Conservation (phyloP, 1,140 invertebrate species). For the Ephestia elutella region DNA sequence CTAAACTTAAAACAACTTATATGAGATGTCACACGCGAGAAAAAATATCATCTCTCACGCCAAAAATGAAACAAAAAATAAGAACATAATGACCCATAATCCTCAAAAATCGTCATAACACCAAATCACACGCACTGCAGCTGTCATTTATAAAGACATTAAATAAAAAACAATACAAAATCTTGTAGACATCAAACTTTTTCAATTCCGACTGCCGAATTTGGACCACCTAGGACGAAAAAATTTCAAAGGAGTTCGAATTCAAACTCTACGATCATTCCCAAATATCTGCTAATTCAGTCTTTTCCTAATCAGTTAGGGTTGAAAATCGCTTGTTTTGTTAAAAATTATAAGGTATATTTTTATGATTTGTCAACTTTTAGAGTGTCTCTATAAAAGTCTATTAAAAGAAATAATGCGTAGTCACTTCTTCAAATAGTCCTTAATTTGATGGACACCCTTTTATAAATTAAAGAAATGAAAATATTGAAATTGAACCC, state of each 20-base stretch:
- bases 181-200: neutral
- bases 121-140: neutral
- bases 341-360: neutral
- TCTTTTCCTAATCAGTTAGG: neutral
- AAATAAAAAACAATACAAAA: neutral
- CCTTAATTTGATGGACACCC: conserved; percentile 38
- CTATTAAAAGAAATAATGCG: conserved; percentile 32
- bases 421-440: conserved; percentile 40
- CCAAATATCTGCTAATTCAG: neutral
- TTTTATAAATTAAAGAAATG: conserved; percentile 16
- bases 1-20: no score
- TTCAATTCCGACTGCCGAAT: neutral
- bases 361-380: neutral
- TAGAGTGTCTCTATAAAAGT: neutral
- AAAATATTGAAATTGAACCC: conserved; percentile 6
- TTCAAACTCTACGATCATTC: neutral
- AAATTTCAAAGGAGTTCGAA: neutral
- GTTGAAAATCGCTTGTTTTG: neutral
- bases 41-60: no score
- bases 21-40: no score
- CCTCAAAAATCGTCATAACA: neutral
- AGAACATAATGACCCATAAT: neutral
- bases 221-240: conserved; percentile 1
- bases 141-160: neutral
- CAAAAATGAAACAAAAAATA: neutral